phyloP scores from a whole-genome alignment of 2,888 invertebrate species.

The Deroplatys truncata region DNA sequence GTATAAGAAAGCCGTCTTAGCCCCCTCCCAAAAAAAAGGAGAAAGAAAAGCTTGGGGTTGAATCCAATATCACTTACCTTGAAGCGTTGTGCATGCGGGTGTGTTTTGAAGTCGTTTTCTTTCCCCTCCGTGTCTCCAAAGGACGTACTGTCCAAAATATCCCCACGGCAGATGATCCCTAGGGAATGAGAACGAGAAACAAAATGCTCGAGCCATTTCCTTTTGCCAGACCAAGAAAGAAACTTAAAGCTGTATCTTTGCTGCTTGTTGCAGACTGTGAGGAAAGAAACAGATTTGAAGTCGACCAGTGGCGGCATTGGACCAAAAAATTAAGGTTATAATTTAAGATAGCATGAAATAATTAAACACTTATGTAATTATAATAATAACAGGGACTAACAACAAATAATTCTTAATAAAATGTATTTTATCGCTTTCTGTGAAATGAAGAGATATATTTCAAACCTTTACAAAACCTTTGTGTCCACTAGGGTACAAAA shows the following conservation, averaged over 20 bases:
- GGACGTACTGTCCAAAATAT: neutral
- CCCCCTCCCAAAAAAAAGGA: neutral
- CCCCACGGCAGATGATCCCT: neutral
- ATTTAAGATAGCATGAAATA: too few relatives aligned
- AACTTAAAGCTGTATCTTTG: neutral
- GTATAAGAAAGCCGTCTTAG: neutral
- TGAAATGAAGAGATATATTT: too few relatives aligned
- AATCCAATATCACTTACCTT: conserved; percentile 11
- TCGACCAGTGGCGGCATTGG: too few relatives aligned
- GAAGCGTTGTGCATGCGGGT: neutral
- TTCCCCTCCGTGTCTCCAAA: neutral
- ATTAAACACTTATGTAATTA: too few relatives aligned
- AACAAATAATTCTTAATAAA: too few relatives aligned
- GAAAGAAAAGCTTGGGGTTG: neutral
- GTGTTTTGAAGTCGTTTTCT: neutral
- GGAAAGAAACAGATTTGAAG: neutral
- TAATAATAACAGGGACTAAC: too few relatives aligned
- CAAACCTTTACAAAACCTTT: too few relatives aligned
- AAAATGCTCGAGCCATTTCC: neutral
- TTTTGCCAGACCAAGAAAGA: neutral
- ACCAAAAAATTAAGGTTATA: too few relatives aligned
- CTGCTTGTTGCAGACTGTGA: neutral
- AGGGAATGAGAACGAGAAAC: neutral
- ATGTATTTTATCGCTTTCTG: too few relatives aligned
- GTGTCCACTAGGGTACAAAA: too few relatives aligned